Evolutionary conservation across 30 jellyfish, hydroid and myxozoan species (phyloP), one percentile per base, ranked within the genome.

Genomic region (Morbakka virulenta): DNA sequence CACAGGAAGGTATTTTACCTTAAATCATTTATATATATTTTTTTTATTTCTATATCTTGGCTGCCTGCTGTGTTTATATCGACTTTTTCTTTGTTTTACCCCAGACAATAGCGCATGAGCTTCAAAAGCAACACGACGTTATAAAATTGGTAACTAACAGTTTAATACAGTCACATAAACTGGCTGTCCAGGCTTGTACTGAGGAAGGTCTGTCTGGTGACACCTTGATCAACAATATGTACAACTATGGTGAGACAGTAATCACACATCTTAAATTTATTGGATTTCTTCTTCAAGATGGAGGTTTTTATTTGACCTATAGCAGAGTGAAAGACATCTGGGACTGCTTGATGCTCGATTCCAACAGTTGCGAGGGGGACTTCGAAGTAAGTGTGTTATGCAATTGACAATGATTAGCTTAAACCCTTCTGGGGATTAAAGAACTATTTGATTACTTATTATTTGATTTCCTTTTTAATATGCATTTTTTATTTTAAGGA

Each of bases 301-400:
- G 98, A 23, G 96, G 89, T 12, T 69, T 92, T 32, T 92, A 92
- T 52, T 88, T 92, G 17, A 66, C 95, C 52, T 92, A 77, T 69
- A 74, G 69, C 25, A 79, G 96, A 12, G 94, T 83, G 6, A 92
- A 85, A 65, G 98, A 92, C 11, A 92, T 92, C 24, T 92, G 98
- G 98, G 96, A 85, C 65, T 92, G 98, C 53, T 88, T 92, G 31
- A 81, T 92, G 96, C 62, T 74, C 72, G 90, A 92, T 64, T 84
- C 62, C 62, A 65, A 35, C 20, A 86, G 80, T 82, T 92, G 98
- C 83, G 95, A 85, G 17, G 98, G 96, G n/a, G 96, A 86, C 76
- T 86, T 34, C 53, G 98, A 92, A 95, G 98, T 92, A 25, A 28
- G 64, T n/a, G n/a, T n/a, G n/a, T n/a, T n/a, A n/a, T n/a, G n/a